These are phyloP conservation scores for Entomobrya multifasciata DNA, from an alignment of 2,888 invertebrate genomes.

Conservation along the genomic window DNA sequence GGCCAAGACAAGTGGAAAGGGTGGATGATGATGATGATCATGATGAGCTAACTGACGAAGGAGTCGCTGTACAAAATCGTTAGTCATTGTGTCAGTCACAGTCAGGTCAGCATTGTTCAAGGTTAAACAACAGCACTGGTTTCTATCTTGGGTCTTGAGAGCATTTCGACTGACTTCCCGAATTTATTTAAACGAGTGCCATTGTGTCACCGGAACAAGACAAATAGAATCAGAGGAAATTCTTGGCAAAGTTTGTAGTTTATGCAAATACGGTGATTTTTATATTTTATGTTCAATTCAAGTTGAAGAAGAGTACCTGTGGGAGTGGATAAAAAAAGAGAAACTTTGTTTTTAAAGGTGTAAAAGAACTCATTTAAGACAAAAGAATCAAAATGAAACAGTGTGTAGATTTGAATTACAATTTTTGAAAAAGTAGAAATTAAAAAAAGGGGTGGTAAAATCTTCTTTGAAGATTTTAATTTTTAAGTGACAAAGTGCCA, in stretches of 20 bases:
- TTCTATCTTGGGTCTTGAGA: not conserved
- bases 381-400: no score
- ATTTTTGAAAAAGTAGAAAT: not conserved
- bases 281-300: no score
- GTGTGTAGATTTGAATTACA: not conserved
- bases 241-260: not conserved
- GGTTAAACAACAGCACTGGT: not conserved
- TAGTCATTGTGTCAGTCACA: not conserved
- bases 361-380: no score
- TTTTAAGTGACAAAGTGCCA: constrained; percentile 23
- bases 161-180: not conserved
- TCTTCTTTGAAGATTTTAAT: not conserved
- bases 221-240: no score
- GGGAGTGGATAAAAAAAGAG: no score
- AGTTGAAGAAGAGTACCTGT: no score
- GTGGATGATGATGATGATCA: not conserved
- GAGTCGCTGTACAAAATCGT: not conserved
- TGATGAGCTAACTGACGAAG: constrained; percentile 28
- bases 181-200: not conserved
- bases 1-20: not conserved
- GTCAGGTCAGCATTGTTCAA: constrained; percentile 37
- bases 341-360: constrained; percentile 2
- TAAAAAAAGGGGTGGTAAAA: not conserved
- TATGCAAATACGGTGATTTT: not conserved
- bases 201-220: no score